Percentiles rank a stretch among this genome's conserved stretches.
Evolutionary conservation across 2,797 vertebrate genomes (phyloP).

Genomic region (Cyclopterus lumpus): DNA sequence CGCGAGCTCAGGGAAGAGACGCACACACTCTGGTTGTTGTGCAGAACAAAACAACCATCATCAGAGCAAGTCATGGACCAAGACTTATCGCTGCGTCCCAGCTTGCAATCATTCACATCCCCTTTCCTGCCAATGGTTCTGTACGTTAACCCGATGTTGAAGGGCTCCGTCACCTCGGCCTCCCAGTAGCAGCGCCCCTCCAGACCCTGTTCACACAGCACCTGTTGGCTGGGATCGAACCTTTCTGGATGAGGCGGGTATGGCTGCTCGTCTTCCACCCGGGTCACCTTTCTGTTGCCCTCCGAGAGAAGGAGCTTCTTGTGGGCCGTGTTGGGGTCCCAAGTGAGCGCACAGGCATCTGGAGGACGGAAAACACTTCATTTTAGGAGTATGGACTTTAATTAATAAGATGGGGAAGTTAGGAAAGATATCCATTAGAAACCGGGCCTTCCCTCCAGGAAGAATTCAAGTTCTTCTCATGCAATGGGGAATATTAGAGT

Average conservation of each 20-base stretch:
- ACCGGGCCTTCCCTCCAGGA: not conserved
- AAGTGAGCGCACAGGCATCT: slow-evolving; percentile 55
- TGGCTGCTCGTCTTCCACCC: not conserved
- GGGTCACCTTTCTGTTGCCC: slow-evolving; percentile 47
- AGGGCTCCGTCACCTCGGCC: not conserved
- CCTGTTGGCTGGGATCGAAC: slow-evolving; percentile 19
- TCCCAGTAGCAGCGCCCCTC: slow-evolving; percentile 56
- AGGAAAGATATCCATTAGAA: not conserved
- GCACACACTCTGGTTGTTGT: fast-evolving
- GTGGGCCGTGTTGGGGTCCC: slow-evolving; percentile 25
- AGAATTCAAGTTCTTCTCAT: not conserved
- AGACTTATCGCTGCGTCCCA: slow-evolving; percentile 35
- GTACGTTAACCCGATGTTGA: slow-evolving; percentile 38
- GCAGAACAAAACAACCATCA: not conserved
- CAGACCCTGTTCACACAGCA: slow-evolving; percentile 45
- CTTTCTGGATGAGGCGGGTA: not conserved
- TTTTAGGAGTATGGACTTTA: not conserved
- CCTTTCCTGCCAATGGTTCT: not conserved
- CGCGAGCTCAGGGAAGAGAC: not conserved
- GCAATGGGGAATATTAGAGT: too few species aligned
- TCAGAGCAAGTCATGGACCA: slow-evolving; percentile 48
- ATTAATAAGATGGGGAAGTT: not conserved
- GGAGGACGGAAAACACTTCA: slow-evolving; percentile 7
- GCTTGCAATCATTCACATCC: not conserved
- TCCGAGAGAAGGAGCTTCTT: slow-evolving; percentile 48